Base-by-base conservation (phyloP, 2,888 invertebrate species). In the Spodoptera picta region DNA sequence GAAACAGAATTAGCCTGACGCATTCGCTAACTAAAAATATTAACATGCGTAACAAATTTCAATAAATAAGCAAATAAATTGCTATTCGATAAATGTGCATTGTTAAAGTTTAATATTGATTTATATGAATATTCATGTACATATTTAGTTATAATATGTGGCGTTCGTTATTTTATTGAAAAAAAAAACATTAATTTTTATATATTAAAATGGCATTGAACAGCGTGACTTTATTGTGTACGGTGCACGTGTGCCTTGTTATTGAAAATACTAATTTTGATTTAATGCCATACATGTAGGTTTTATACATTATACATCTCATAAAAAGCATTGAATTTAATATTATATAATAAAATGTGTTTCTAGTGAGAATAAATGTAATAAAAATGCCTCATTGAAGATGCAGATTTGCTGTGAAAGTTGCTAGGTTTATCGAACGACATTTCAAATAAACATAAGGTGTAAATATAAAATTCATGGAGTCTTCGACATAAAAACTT, bases 91-190 rank as follows among this genome's bases (percentile, higher is more conserved):
- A 93, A 90, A 92, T 88, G 88, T 78, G 81, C 83, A 91, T 92
- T 92, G 92, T 93, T 90, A 87, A 77, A 85, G 84, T 83, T 82
- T 89, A 88, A 91, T 90, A 83, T 89, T 93, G 94, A 94, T 93
- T 94, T 94, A 94, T 93, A 93, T 94, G 94, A 94, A 94, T 94
- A 94, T 94, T 93, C 93, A 93, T 92, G 88, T 87, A 83, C 80
- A 77, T 83, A 83, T 87, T 89, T 88, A 87, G 85, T 89, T 87
- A 87, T 83, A 85, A 86, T 86, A 78, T 83, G 82, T 78, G 75
- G 78, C 78, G 81, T 83, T 83, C 68, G 79, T 77, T 84, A 85
- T 85, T 19, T 86, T 86, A 85, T 87, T 85, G 82, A 63, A 83
- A 82, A 79, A 70, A 80, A 77, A 73, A 75, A 79, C 78, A 83